Percentiles rank a stretch among this genome's conserved stretches.
Evolutionary conservation across 2,888 invertebrate species (phyloP).

Genomic region (Slavum lentiscoides): DNA sequence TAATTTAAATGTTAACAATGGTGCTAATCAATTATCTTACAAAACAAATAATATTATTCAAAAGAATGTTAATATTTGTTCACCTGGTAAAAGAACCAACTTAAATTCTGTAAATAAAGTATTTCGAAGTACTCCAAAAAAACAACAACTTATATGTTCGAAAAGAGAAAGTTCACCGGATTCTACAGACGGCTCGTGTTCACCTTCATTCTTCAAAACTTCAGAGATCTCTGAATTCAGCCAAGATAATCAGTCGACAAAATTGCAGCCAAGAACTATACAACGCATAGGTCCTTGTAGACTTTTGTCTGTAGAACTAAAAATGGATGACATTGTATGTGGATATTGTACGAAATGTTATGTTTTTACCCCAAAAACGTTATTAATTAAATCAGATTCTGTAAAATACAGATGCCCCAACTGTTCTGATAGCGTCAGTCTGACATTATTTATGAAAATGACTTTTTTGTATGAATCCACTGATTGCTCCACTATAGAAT

Average conservation of each 20-base stretch:
- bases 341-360: slow-evolving; percentile 25
- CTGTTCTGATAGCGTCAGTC: neutral
- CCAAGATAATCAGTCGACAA: neutral
- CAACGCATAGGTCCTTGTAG: slow-evolving; percentile 7
- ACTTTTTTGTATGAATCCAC: slow-evolving; percentile 23
- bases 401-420: neutral
- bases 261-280: neutral
- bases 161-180: neutral
- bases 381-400: neutral
- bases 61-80: neutral
- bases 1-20: neutral
- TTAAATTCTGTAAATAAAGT: neutral
- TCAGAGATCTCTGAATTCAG: neutral
- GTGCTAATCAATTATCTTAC: neutral
- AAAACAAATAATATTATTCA: neutral
- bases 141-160: neutral
- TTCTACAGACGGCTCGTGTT: neutral
- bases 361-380: neutral
- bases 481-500: slow-evolving; percentile 4
- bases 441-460: slow-evolving; percentile 27
- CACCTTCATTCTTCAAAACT: slow-evolving; percentile 1
- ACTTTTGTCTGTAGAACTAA: neutral
- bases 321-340: neutral
- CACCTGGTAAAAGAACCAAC: neutral
- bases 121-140: neutral